Percentiles rank a stretch among this genome's conserved stretches.
These are phyloP conservation scores for Hippopotamus amphibius DNA, from an alignment of 2,113 vertebrate genomes.

Conservation along the genomic window DNA sequence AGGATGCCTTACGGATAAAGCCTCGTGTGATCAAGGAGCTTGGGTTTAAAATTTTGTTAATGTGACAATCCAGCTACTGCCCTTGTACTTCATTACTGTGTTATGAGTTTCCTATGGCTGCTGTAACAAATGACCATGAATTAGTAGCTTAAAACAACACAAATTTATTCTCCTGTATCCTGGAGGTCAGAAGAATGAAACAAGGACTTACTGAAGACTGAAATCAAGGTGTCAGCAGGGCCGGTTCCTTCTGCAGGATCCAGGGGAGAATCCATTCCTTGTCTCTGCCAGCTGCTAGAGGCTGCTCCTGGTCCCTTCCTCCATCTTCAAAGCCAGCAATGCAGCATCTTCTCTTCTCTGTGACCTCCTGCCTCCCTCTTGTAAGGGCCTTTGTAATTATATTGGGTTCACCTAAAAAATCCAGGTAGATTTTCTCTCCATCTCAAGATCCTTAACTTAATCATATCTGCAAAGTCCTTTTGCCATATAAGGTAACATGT, in stretches of 20 bases:
- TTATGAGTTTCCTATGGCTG: background rate
- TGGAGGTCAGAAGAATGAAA: background rate
- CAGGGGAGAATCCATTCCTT: background rate
- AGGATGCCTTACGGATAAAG: background rate
- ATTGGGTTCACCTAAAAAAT: background rate
- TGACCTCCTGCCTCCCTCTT: background rate
- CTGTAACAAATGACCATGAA: background rate
- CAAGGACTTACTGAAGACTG: background rate
- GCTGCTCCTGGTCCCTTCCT: background rate
- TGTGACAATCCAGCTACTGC: background rate
- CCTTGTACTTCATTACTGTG: background rate
- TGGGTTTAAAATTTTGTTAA: background rate
- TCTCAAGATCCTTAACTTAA: background rate
- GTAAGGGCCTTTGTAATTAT: background rate
- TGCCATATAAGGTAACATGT: background rate
- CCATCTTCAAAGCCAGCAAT: background rate
- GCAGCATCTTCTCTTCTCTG: background rate
- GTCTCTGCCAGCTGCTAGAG: background rate
- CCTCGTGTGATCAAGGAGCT: background rate
- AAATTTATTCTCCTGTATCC: background rate
- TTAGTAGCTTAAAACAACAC: background rate
- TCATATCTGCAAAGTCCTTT: background rate
- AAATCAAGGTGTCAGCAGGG: background rate
- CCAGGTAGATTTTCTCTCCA: background rate
- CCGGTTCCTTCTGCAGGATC: background rate